Evolutionary conservation across 1,140 invertebrate genomes (phyloP), one percentile per base, ranked within the genome.

Genomic region (Halictus rubicundus): DNA sequence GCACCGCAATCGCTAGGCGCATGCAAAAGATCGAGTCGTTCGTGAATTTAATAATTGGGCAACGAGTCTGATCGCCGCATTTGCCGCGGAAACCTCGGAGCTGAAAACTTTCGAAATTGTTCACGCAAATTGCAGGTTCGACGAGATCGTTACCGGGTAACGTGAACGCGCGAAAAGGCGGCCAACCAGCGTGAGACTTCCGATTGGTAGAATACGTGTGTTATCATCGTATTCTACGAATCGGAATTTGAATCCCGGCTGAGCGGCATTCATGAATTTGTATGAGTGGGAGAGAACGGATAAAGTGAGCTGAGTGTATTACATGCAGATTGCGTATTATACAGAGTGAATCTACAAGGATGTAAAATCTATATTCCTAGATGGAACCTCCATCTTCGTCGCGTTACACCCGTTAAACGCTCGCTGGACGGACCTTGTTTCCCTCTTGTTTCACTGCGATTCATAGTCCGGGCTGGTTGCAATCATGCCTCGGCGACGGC

Each of bases 61-160:
- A n/a, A n/a, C 60, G 83, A 88, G 89, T 89, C 89, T 89, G 89
- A 78, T 82, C 81, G 37, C 76, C 78, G 82, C 90, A 89, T 90
- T 90, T 90, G 87, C 86, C 85, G 81, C 14, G 9, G 42, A 46
- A 59, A 21, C 21, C 9, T 19, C 16, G 5, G 2, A 39, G 54
- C 54, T 57, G 21, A 7, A 57, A 9, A 57, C 54, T 9, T 57
- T n/a, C 1, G 12, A 57, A 57, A 57, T n/a, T n/a, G 6, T 57
- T 52, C 14, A 16, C 6, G 14, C 14, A 52, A 1, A 52, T 52
- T 46, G 14, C 14, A 21, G 7, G 8, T 57, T 8, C 19, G 19
- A 6, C 19, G 21, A 9, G 9, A 21, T n/a, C 19, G 54, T 57
- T n/a, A 21, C 5, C 21, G 6, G 6, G 8, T 57, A 2, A 57